Evolutionary conservation across 2,113 vertebrate species (phyloP), one percentile per base, ranked within the genome.

Genomic region (Machaerirhynchus nigripectus): DNA sequence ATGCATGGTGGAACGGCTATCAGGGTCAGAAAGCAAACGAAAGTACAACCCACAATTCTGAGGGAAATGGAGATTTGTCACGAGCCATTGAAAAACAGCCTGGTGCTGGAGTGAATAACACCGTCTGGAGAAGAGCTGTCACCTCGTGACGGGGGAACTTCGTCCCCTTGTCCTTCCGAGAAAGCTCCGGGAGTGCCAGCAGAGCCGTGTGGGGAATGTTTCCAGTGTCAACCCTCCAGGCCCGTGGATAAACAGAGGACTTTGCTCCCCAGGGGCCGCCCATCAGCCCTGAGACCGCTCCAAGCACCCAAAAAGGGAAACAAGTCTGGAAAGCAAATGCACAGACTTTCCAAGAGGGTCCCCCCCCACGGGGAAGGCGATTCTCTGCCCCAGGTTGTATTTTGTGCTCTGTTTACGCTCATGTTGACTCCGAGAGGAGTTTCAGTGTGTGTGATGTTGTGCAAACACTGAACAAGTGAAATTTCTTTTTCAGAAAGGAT

Each of bases 341-440:
- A 52, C 27, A 49, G 56, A 7, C 24, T n/a, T 55, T 30, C 40
- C 61, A 52, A 21, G 56, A 28, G 46, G 37, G 2, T 2, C 0
- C 26, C 18, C 13, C 49, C 17, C 9, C 33, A 16, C 8, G 6
- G 33, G 28, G 40, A 42, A n/a, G 46, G 68, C 5, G 37, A 39
- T 30, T 46, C n/a, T 40, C 18, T 44, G 47, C 15, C 74, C 39
- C 61, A 33, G 64, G 53, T 1, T 30, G 11, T 16, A 2, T 28
- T 59, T 42, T 56, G 26, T 22, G 40, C 37, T 33, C 10, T 3
- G 10, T n/a, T 87, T 44, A 9, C 3, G 13, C 31, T 39, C 7
- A 1, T 13, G 33, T 10, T 3, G 3, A 2, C 76, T 39, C 20
- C 0, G 0, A 49, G 8, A 27, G 18, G 13, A 14, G 17, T 8